Percentiles rank a stretch among this genome's conserved stretches.
Evolutionary conservation across 1,140 invertebrate genomes (phyloP).

Genomic region (Macrostomum lignano): DNA sequence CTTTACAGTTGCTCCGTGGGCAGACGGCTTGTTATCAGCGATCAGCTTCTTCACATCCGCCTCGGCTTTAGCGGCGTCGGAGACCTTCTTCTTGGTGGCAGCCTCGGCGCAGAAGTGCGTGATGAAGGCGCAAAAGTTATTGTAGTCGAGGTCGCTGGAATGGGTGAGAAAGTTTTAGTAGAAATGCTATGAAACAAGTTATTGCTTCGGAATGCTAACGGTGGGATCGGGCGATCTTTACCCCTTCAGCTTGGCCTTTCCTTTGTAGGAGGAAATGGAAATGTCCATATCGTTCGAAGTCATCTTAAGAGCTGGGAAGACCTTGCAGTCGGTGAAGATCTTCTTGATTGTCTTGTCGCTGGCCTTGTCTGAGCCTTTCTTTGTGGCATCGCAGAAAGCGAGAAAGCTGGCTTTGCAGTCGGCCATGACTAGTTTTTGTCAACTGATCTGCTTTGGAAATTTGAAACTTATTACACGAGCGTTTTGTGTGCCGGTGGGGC

Average conservation of each 20-base stretch:
- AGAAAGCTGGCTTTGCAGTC: neutral
- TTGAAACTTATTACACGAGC: too few species aligned
- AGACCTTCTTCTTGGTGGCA: neutral
- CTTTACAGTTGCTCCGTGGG: slow-evolving; percentile 3
- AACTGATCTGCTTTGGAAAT: too few species aligned
- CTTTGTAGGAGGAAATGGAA: too few species aligned
- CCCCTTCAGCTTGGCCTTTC: too few species aligned
- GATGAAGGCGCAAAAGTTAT: slow-evolving; percentile 1
- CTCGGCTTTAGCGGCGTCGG: neutral
- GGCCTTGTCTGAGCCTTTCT: slow-evolving; percentile 1
- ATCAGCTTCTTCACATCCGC: slow-evolving; percentile 1
- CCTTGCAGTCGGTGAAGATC: slow-evolving; percentile 1
- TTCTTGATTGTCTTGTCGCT: slow-evolving; percentile 4
- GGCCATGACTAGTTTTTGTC: too few species aligned
- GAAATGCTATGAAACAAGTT: too few species aligned
- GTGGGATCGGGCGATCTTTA: too few species aligned
- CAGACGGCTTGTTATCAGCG: neutral
- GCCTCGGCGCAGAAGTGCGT: neutral
- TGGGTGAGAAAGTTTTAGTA: too few species aligned
- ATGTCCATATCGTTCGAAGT: too few species aligned
- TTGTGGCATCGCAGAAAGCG: slow-evolving; percentile 2
- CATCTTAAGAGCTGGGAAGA: too few species aligned
- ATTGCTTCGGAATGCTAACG: too few species aligned
- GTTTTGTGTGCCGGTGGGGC: too few species aligned
- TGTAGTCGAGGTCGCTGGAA: slow-evolving; percentile 2